These are phyloP conservation scores for Tupaia tana DNA, from an alignment of 2,113 vertebrate genomes.

Conservation along the genomic window DNA sequence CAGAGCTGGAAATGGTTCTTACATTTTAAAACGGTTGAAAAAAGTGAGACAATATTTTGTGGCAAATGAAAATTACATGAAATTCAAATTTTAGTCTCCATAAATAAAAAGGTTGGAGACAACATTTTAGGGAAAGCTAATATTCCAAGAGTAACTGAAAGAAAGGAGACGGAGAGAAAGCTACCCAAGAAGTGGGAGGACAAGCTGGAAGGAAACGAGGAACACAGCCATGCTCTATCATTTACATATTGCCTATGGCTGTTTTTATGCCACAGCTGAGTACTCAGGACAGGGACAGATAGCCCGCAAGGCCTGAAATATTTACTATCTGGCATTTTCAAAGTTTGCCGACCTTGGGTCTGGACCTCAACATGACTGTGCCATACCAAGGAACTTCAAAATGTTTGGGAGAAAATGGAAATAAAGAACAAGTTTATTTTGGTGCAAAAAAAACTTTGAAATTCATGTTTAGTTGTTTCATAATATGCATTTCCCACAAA, in stretches of 20 bases:
- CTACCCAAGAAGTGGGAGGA: background rate
- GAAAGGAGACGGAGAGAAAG: background rate
- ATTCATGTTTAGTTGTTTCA: too few species aligned
- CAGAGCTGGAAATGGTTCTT: conserved; percentile 25
- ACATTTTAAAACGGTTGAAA: conserved; percentile 43
- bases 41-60: conserved; percentile 36
- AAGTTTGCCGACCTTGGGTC: background rate
- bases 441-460: too few species aligned
- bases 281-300: background rate
- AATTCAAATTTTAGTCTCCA: conserved; percentile 32
- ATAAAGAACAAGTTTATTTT: too few species aligned
- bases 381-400: too few species aligned
- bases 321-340: background rate
- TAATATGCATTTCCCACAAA: too few species aligned
- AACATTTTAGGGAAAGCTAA: background rate
- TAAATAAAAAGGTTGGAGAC: conserved; percentile 35
- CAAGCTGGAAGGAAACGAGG: background rate
- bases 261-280: background rate
- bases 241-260: background rate
- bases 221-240: background rate
- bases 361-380: background rate
- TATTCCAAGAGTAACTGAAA: background rate
- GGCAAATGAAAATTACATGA: conserved; percentile 26
- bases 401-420: too few species aligned
- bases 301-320: background rate